Evolutionary conservation across 2,113 vertebrate genomes (phyloP), one percentile per base, ranked within the genome.

Genomic region (Calyptomena viridis): DNA sequence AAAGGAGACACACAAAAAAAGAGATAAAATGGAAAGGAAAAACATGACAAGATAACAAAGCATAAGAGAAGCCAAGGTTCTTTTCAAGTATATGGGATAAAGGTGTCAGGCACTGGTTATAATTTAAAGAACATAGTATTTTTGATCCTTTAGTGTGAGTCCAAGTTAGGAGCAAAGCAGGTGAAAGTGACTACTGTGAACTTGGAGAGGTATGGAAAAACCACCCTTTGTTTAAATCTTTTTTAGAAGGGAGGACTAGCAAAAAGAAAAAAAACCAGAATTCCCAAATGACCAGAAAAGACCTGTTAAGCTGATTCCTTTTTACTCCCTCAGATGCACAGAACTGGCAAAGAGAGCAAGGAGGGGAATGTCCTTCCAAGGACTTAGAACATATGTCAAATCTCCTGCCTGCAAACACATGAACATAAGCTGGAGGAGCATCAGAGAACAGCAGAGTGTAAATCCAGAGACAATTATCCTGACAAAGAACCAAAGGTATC

Each of bases 11-110:
- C 19, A 89, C 6, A 72, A 8, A 17, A 53, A 76, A 47, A 60
- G 11, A 59, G 21, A 55, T 81, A 78, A 87, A 84, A 78, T 15
- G 35, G 37, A 94, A 91, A 78, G 42, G 28, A 71, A 89, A 81
- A 78, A 30, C 25, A 81, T 8, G 8, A 62, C 40, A 71, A 49
- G 69, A 40, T 46, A 91, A 52, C 31, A 84, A 74, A 87, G 47
- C 14, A 14, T 19, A 55, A 50, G 9, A 84, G 68, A 59, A 2
- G 4, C 40, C 64, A 89, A 94, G 35, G 55, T 23, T 74, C 37
- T 89, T 84, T 84, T 87, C 37, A 74, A 92, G 46, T 62, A 9
- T 46, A 74, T 82, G 71, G 74, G 33, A 83, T 63, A 67, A 95
- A 83, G 28, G 33, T 58, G 31, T 24, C 84, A 91, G n/a, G 37